Conservation (phyloP, 1,140 invertebrate species). For the Triops cancriformis region DNA sequence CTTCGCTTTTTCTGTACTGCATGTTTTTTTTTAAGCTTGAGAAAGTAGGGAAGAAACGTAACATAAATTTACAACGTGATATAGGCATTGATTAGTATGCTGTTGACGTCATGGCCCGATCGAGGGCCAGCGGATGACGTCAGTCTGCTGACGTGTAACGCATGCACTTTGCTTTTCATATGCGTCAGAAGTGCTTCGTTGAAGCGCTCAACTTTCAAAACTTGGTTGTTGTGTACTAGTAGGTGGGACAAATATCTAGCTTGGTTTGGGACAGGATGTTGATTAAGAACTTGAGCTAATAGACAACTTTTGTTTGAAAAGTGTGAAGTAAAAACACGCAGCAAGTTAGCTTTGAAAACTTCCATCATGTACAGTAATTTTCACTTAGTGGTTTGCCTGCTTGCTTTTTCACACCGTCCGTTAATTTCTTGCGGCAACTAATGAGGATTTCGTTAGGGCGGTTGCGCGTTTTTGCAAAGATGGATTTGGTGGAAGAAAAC, state of each 20-base stretch:
- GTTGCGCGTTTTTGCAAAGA: background rate
- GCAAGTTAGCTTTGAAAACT: no score
- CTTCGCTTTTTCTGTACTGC: background rate
- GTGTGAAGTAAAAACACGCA: no score
- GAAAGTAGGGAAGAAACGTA: background rate
- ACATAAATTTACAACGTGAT: background rate
- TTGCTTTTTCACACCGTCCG: background rate
- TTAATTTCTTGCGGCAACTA: background rate
- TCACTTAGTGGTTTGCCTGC: no score
- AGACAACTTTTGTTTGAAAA: no score
- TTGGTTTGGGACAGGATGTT: background rate
- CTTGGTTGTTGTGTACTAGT: background rate
- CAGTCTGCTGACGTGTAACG: background rate
- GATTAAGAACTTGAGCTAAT: no score
- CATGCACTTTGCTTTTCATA: background rate
- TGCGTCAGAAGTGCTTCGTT: background rate
- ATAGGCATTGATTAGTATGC: background rate
- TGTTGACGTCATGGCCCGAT: background rate
- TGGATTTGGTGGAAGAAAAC: conserved; percentile 6
- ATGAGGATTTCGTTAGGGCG: background rate
- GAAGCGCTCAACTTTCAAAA: background rate
- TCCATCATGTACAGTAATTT: no score
- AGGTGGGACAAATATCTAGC: background rate
- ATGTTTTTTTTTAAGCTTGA: background rate
- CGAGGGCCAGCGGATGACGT: background rate